Percentiles rank a stretch among this genome's conserved stretches.
These are phyloP conservation scores for Echeneis naucrates DNA, from an alignment of 2,797 vertebrate genomes.

Conservation along the genomic window DNA sequence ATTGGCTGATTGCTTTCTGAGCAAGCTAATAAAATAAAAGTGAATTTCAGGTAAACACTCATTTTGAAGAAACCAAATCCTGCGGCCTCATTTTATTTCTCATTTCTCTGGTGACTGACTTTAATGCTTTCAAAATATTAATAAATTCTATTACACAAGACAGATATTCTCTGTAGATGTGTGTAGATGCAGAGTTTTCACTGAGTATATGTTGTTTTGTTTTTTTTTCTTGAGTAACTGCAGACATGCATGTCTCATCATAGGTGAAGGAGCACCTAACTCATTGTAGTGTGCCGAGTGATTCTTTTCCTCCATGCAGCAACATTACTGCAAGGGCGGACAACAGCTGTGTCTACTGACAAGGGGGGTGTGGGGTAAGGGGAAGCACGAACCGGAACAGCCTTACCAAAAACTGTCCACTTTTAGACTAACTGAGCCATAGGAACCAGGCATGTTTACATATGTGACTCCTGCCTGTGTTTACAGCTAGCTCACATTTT, in stretches of 20 bases:
- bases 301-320: constrained; percentile 56
- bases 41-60: too few species aligned
- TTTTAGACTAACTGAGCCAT: constrained; percentile 62
- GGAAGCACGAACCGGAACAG: constrained; percentile 59
- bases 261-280: constrained; percentile 53
- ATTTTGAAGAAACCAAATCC: too few species aligned
- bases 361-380: not conserved
- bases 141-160: not conserved
- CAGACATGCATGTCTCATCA: constrained; percentile 71
- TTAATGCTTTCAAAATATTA: too few species aligned
- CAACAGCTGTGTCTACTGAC: constrained; percentile 72
- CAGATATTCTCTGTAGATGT: not conserved
- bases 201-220: constrained; percentile 35
- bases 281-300: constrained; percentile 54
- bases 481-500: constrained; percentile 79
- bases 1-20: too few species aligned
- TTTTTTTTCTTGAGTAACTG: constrained; percentile 50
- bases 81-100: too few species aligned
- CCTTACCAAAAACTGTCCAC: constrained; percentile 72
- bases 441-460: constrained; percentile 76
- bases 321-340: constrained; percentile 63
- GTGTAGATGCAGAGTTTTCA: constrained; percentile 10
- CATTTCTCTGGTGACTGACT: too few species aligned
- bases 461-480: constrained; percentile 75
- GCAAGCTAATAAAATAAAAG: too few species aligned